These are phyloP conservation scores for Formica exsecta DNA, from an alignment of 1,140 invertebrate species.

Conservation along the genomic window DNA sequence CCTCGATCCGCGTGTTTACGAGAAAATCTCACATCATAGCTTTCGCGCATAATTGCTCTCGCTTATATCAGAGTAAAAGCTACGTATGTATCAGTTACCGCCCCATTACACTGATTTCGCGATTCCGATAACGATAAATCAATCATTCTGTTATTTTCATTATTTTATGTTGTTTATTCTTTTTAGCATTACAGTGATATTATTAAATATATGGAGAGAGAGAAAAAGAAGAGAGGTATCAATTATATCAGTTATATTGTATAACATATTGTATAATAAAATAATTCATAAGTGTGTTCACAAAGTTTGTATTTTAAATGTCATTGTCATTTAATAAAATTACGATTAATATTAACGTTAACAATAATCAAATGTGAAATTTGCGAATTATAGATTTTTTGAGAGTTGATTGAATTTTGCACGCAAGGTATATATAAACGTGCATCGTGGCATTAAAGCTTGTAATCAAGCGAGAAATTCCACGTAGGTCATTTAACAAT, in stretches of 20 bases:
- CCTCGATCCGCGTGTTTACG: constrained; percentile 4
- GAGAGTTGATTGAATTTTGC: not conserved
- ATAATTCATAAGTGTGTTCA: not conserved
- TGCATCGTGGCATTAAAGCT: not conserved
- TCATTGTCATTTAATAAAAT: constrained; percentile 5
- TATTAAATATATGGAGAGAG: not conserved
- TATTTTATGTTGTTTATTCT: not conserved
- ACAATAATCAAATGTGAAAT: not conserved
- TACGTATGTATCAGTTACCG: constrained; percentile 45
- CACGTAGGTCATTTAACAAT: not conserved
- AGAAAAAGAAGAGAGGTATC: not conserved
- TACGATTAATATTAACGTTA: not conserved
- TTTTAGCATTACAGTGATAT: not conserved
- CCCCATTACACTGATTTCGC: constrained; percentile 20
- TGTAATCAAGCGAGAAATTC: not conserved
- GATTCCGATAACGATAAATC: constrained; percentile 12
- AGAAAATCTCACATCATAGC: constrained; percentile 45
- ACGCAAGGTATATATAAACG: constrained; percentile 5
- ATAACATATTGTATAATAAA: not conserved
- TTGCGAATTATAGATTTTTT: not conserved
- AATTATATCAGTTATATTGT: not conserved
- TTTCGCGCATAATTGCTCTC: constrained; percentile 38
- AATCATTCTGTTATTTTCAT: not conserved
- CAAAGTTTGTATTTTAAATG: constrained; percentile 2
- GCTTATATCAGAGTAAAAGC: constrained; percentile 63